Evolutionary conservation across 2,113 vertebrate species (phyloP).

Genomic region (Regulus satrapa): DNA sequence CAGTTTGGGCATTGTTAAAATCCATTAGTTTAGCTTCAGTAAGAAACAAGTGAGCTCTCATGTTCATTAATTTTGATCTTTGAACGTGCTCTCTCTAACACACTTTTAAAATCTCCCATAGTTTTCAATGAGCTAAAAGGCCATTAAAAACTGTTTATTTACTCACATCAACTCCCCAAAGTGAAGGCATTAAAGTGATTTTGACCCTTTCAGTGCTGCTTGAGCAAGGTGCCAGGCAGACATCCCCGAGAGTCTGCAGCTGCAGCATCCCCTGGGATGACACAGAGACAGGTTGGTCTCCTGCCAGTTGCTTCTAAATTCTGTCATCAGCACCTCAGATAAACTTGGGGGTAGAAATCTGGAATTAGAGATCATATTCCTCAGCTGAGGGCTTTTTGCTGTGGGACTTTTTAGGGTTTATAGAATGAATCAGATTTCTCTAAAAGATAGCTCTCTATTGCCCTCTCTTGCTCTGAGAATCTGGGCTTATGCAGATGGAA

Average conservation of each 20-base stretch:
- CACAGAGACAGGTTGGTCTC: background rate
- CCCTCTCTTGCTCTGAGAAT: constrained; percentile 50
- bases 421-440: background rate
- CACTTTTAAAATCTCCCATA: background rate
- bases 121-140: background rate
- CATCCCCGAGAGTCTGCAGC: background rate
- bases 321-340: background rate
- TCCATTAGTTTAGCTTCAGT: background rate
- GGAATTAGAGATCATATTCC: background rate
- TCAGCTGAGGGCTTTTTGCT: background rate
- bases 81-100: background rate
- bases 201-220: background rate
- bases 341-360: background rate
- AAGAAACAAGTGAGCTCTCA: background rate
- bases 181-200: background rate
- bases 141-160: background rate
- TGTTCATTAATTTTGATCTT: background rate
- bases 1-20: background rate
- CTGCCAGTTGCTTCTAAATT: background rate
- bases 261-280: background rate
- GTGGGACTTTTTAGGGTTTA: background rate
- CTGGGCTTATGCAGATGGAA: background rate
- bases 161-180: background rate
- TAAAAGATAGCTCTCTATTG: constrained; percentile 51
- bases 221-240: background rate